Conservation (phyloP, 2,113 vertebrate species). For the Oryzias curvinotus region DNA sequence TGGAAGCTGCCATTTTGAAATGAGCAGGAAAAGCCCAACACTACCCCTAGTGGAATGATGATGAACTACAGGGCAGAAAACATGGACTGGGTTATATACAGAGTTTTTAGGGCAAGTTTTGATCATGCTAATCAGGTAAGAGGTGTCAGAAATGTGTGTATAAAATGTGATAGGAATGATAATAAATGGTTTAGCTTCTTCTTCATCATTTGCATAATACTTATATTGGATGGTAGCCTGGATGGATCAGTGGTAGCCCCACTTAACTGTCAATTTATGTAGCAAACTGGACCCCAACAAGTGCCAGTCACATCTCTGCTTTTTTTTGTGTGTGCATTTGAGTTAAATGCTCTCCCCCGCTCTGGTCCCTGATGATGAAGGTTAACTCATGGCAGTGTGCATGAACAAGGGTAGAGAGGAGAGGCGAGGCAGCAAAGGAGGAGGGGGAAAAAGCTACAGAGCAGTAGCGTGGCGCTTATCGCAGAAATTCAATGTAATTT, state of each 20-base stretch:
- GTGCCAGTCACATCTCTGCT: constrained; percentile 32
- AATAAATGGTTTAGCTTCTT: not conserved
- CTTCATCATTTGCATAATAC: constrained; percentile 17
- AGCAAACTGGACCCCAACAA: constrained; percentile 43
- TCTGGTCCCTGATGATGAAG: constrained; percentile 62
- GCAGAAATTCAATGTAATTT: constrained; percentile 72
- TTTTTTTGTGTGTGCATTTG: constrained; percentile 65
- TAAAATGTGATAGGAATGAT: too few relatives aligned
- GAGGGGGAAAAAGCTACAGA: constrained; percentile 43
- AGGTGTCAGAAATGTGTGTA: too few relatives aligned
- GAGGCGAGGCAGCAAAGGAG: constrained; percentile 40
- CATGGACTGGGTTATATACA: too few relatives aligned
- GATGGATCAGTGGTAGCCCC: constrained; percentile 64
- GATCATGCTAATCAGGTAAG: too few relatives aligned
- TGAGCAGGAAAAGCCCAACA: too few relatives aligned
- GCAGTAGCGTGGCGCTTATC: constrained; percentile 68
- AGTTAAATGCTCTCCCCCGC: constrained; percentile 54
- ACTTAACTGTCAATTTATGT: constrained; percentile 60
- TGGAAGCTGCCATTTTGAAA: too few relatives aligned
- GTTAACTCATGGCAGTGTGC: constrained; percentile 69
- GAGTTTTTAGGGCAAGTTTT: too few relatives aligned
- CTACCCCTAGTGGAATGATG: too few relatives aligned
- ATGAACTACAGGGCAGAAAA: too few relatives aligned
- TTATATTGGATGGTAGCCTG: constrained; percentile 59
- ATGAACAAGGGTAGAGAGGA: constrained; percentile 51